Conservation (phyloP, 2,888 invertebrate genomes). For the Hirudinaria manillensis region DNA sequence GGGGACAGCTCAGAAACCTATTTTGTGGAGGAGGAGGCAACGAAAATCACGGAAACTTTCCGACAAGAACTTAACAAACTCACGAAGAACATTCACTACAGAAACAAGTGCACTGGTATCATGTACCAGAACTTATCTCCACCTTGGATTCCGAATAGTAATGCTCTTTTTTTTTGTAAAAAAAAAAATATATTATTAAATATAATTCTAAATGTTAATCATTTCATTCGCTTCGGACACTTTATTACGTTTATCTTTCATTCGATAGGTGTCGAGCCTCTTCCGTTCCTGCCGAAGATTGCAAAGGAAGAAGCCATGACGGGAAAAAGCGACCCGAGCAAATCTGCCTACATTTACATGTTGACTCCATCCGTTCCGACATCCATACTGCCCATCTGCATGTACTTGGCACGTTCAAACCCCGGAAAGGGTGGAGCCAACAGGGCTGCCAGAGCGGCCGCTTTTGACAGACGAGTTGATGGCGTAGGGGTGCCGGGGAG, state of each 20-base stretch:
- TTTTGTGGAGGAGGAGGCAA: constrained; percentile 39
- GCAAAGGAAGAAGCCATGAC: constrained; percentile 33
- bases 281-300: constrained; percentile 37
- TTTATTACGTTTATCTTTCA: background rate
- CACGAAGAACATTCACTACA: constrained; percentile 29
- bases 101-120: constrained; percentile 33
- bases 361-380: constrained; percentile 38
- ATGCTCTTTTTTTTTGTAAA: background rate
- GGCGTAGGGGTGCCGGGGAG: constrained; percentile 29
- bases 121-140: constrained; percentile 38
- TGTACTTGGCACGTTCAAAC: constrained; percentile 37
- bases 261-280: constrained; percentile 37
- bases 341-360: constrained; percentile 26
- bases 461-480: constrained; percentile 28
- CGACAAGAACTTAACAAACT: constrained; percentile 30
- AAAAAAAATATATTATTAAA: background rate
- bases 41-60: constrained; percentile 33
- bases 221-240: background rate
- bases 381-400: constrained; percentile 39
- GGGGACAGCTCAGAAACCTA: constrained; percentile 37
- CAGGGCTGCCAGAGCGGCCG: constrained; percentile 18
- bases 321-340: constrained; percentile 18
- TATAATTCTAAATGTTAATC: background rate
- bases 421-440: constrained; percentile 30
- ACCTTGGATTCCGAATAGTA: constrained; percentile 38